phyloP scores from a whole-genome alignment of 1,140 invertebrate genomes.

The Spodoptera frugiperda region DNA sequence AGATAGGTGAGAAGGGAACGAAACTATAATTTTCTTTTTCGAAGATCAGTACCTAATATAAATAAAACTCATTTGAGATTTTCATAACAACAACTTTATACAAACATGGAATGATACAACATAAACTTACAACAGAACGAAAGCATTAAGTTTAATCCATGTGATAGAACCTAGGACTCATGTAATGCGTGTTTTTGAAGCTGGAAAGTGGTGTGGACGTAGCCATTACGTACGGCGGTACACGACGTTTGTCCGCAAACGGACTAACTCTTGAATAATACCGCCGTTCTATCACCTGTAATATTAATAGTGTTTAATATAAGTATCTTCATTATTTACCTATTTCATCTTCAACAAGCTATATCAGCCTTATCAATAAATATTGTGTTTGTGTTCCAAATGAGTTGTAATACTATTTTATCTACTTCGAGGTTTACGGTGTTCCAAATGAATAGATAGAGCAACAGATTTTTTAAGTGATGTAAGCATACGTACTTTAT shows the following conservation, averaged over 20 bases:
- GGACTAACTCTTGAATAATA: conserved; percentile 87
- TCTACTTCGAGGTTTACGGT: too few species aligned
- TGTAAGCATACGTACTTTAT: conserved; percentile 89
- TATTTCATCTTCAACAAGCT: too few species aligned
- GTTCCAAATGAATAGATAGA: too few species aligned
- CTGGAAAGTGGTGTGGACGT: conserved; percentile 77
- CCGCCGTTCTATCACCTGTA: conserved; percentile 90
- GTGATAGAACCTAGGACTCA: conserved; percentile 87
- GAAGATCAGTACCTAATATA: conserved; percentile 5
- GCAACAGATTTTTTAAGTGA: background rate
- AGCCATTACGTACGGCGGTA: conserved; percentile 81
- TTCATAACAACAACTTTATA: conserved; percentile 34
- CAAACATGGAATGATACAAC: conserved; percentile 38
- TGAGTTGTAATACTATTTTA: too few species aligned
- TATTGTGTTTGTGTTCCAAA: too few species aligned
- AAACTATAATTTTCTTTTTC: background rate
- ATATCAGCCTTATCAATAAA: too few species aligned
- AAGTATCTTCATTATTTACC: too few species aligned
- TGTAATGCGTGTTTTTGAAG: conserved; percentile 69
- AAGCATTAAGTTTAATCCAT: conserved; percentile 79
- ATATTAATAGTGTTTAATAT: conserved; percentile 3
- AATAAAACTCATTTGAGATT: background rate
- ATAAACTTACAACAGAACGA: background rate
- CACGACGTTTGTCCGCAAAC: conserved; percentile 84
- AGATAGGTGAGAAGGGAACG: too few species aligned